Evolutionary conservation across 2,888 invertebrate genomes (phyloP).

Genomic region (Petrolisthes cinctipes): DNA sequence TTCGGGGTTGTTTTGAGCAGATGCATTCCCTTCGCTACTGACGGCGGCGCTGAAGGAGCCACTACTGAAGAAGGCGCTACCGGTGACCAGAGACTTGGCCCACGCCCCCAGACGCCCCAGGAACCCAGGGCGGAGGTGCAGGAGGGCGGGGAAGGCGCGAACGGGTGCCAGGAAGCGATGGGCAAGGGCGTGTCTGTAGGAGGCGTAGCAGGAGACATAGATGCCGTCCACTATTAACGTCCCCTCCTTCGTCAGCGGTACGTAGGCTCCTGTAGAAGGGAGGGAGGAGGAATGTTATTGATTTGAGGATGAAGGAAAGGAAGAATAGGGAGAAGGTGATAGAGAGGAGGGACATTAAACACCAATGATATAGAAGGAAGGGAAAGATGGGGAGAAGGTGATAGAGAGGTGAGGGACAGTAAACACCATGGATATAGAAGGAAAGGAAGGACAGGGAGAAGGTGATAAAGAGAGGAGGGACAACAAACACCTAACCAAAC

Average conservation of each 20-base stretch:
- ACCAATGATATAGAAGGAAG: too few relatives aligned
- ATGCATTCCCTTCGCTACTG: too few relatives aligned
- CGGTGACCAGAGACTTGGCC: not conserved
- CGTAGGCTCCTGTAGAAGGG: constrained; percentile 66
- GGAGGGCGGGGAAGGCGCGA: constrained; percentile 35
- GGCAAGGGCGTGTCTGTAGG: constrained; percentile 56
- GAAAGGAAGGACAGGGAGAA: not conserved
- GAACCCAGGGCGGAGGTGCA: constrained; percentile 48
- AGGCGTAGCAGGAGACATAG: constrained; percentile 67
- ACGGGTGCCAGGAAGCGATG: constrained; percentile 55
- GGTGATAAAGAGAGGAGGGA: not conserved
- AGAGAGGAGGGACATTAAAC: too few relatives aligned
- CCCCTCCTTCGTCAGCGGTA: constrained; percentile 67
- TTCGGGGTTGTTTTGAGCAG: too few relatives aligned
- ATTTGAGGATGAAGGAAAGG: too few relatives aligned
- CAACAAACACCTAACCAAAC: too few relatives aligned
- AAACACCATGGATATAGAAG: too few relatives aligned
- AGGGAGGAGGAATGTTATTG: not conserved
- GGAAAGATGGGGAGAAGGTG: too few relatives aligned
- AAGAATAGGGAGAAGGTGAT: too few relatives aligned
- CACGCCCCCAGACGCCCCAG: not conserved
- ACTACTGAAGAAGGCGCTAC: not conserved
- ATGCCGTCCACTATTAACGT: constrained; percentile 66
- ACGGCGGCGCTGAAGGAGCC: too few relatives aligned
- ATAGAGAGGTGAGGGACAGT: too few relatives aligned